Conservation (phyloP, 1,140 invertebrate species). For the silkworm (Bombyx mori) region ASM3026992v2 NC_085119.1:7623501-7624000, state of each 20-base stretch:
- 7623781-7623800: no score
- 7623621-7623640: slow-evolving; percentile 92
- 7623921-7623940: no score
- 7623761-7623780: no score
- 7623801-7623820: neutral
- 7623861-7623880: no score
- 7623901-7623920: no score
- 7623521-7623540: slow-evolving; percentile 35
- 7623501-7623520: slow-evolving; percentile 58
- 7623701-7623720: slow-evolving; percentile 75
- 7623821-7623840: neutral
- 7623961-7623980: no score
- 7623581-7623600: slow-evolving; percentile 53
- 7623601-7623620: slow-evolving; percentile 82
- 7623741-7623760: no score
- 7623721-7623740: no score
- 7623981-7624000: no score
- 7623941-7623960: no score
- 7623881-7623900: no score
- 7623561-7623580: slow-evolving; percentile 56
- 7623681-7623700: slow-evolving; percentile 87
- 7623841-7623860: neutral
- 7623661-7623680: slow-evolving; percentile 86
- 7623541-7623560: slow-evolving; percentile 30
- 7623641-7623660: slow-evolving; percentile 94